phyloP scores from a whole-genome alignment of 2,113 vertebrate genomes.

The Abramis brama region DNA sequence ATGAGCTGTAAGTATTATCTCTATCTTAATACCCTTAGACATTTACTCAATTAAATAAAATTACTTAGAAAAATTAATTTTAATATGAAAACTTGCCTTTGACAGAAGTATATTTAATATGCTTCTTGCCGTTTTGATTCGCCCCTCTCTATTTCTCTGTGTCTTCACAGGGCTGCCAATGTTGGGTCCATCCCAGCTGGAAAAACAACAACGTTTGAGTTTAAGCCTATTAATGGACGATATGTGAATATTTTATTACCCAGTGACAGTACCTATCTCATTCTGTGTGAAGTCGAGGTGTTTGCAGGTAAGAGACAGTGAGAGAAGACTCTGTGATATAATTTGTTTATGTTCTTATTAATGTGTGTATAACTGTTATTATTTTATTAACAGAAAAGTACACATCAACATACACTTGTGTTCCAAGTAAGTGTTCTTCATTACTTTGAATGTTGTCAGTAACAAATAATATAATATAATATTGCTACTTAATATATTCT shows the following conservation, averaged over 20 bases:
- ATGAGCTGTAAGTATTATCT: not conserved
- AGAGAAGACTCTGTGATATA: not conserved
- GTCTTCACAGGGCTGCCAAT: too few species aligned
- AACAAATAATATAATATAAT: too few species aligned
- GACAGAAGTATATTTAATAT: not conserved
- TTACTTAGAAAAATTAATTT: not conserved
- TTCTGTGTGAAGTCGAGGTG: slow-evolving; percentile 4
- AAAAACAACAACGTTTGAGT: not conserved
- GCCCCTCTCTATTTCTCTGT: not conserved
- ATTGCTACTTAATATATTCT: too few species aligned
- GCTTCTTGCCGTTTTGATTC: too few species aligned
- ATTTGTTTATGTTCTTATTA: too few species aligned
- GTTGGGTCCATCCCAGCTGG: not conserved
- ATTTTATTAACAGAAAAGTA: not conserved
- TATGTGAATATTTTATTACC: not conserved
- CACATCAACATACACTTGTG: not conserved
- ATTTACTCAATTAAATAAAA: not conserved
- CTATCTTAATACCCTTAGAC: not conserved
- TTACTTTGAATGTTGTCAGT: too few species aligned
- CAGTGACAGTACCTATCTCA: not conserved
- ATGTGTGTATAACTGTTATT: too few species aligned
- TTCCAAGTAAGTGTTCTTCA: too few species aligned
- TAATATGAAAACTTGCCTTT: not conserved
- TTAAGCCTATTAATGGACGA: not conserved
- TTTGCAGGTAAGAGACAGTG: not conserved